Conservation (phyloP, 2,113 vertebrate species). For the Sapajus apella region DNA sequence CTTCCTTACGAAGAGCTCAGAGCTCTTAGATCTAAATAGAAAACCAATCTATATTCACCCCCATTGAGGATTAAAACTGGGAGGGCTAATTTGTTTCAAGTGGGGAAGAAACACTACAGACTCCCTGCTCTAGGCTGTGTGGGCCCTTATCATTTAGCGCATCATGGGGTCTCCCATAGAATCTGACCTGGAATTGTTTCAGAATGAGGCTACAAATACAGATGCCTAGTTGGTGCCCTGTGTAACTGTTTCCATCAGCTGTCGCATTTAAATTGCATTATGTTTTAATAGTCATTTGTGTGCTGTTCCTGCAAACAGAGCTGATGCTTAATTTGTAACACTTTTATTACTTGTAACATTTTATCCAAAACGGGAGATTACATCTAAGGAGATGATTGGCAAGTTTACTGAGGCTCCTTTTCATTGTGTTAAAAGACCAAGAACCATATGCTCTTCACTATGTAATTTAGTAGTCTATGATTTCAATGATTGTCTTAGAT, state of each 20-base stretch:
- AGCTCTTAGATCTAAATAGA: conserved; percentile 73
- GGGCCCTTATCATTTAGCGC: conserved; percentile 69
- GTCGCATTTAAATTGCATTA: background rate
- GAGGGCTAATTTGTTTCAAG: conserved; percentile 71
- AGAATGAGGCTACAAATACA: conserved; percentile 46
- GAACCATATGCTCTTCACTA: background rate
- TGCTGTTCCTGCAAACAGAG: conserved; percentile 2
- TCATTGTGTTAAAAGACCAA: conserved; percentile 76
- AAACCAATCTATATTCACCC: conserved; percentile 70
- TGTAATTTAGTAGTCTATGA: conserved; percentile 79
- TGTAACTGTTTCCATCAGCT: conserved; percentile 38
- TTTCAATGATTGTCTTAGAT: conserved; percentile 80
- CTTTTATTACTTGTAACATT: conserved; percentile 6
- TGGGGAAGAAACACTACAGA: conserved; percentile 55
- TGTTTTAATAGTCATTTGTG: conserved; percentile 15
- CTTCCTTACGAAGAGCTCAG: conserved; percentile 58
- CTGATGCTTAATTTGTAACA: conserved; percentile 31
- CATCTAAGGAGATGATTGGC: conserved; percentile 36
- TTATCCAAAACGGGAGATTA: background rate
- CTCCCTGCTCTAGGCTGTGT: conserved; percentile 49
- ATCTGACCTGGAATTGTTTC: conserved; percentile 72
- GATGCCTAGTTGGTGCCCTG: background rate
- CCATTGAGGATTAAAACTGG: conserved; percentile 68
- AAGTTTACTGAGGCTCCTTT: conserved; percentile 37
- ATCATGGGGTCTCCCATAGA: conserved; percentile 48